Base-by-base conservation (phyloP, 2,888 invertebrate species). In the Luperina testacea region DNA sequence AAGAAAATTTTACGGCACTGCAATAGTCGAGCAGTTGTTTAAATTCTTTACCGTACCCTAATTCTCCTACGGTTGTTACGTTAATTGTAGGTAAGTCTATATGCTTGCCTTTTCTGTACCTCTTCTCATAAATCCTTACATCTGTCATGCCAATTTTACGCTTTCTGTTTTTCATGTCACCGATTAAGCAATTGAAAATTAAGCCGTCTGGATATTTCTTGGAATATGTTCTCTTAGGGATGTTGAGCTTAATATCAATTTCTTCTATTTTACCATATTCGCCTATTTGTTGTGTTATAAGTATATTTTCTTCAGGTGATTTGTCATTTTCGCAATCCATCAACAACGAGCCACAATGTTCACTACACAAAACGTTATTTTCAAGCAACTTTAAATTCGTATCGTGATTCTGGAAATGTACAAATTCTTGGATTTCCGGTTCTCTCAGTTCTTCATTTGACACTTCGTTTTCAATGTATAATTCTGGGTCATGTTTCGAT, bases 1-100 rank as follows among this genome's bases (percentile, higher is more conserved):
- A 96, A 45, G 96, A 97, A 93, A 96, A 96, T 87, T 95, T 94
- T 82, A 96, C 85, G 8, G 95, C 91, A 77, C 91, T 94, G 68
- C 91, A 94, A 88, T 97, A 97, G 81, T 95, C 92, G 42, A 94
- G 88, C 7, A 96, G 83, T 45, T 86, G 85, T 85, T 92, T 93
- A 82, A 93, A 96, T 87, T 97, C 95, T 88, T 92, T 94, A 32
- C 84, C 75, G 83, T 95, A 96, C 2, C 91, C 90, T 7, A 90
- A 91, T 6, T 94, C 92, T 38, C 79, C 74, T 42, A 93, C 91
- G 48, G 91, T 79, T 73, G 88, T 63, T 9, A 82, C 65, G 0
- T 90, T 92, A 61, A 93, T 85, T 92, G 94, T 96, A 11, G 94
- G 93, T 77, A 91, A 90, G 83, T 97, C 95, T 75, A 96, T 96